These are phyloP conservation scores for Crypturellus undulatus DNA, from an alignment of 2,113 vertebrate species.

Conservation along the genomic window DNA sequence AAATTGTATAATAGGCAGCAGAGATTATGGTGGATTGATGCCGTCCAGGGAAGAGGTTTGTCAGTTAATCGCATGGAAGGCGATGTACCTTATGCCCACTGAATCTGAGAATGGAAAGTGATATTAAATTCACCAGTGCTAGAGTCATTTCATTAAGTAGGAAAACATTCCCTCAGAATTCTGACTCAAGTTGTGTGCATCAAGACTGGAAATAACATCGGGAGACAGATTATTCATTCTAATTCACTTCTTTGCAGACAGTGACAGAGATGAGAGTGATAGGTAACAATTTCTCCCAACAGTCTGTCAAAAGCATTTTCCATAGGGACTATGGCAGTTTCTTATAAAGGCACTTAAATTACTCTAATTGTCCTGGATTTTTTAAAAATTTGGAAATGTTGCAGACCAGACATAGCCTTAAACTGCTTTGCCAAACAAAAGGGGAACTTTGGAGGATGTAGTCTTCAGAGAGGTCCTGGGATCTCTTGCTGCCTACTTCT, in stretches of 20 bases:
- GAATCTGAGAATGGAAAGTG: not conserved
- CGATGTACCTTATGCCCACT: not conserved
- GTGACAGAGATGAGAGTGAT: not conserved
- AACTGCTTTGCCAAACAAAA: not conserved
- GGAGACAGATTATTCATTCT: conserved; percentile 6
- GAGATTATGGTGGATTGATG: conserved; percentile 31
- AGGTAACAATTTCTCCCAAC: not conserved
- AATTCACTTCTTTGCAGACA: conserved; percentile 40
- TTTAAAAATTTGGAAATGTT: not conserved
- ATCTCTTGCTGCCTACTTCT: not conserved
- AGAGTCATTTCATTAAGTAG: not conserved
- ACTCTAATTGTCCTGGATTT: not conserved
- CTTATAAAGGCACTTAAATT: not conserved
- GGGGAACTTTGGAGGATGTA: not conserved
- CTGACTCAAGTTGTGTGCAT: not conserved
- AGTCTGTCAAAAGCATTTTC: not conserved
- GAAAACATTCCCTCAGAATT: not conserved
- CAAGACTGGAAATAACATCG: conserved; percentile 11
- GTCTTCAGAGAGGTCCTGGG: not conserved
- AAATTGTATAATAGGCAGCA: conserved; percentile 25
- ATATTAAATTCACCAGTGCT: not conserved
- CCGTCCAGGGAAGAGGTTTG: not conserved
- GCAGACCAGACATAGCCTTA: not conserved
- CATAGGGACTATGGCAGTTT: not conserved
- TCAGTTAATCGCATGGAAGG: conserved; percentile 26